phyloP scores from a whole-genome alignment of 2,113 vertebrate genomes.

The Colaptes auratus region DNA sequence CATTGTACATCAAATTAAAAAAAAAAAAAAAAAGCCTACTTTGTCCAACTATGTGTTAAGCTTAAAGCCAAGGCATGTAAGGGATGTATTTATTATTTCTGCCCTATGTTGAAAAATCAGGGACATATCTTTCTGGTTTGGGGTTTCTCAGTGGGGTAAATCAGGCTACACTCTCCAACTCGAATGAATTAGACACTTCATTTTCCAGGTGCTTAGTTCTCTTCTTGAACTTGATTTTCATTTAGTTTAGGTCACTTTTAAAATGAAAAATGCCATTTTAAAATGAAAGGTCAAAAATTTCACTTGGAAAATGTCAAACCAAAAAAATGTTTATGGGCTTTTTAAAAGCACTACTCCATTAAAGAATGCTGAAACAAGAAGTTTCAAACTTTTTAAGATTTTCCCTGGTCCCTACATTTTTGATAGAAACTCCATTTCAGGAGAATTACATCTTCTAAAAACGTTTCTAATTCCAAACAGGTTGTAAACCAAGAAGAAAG shows the following conservation, averaged over 20 bases:
- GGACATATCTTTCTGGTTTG: background rate
- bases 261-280: background rate
- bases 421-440: background rate
- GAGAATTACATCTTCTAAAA: background rate
- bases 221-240: background rate
- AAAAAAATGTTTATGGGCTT: background rate
- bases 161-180: background rate
- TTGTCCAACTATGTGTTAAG: background rate
- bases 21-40: background rate
- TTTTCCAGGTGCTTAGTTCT: background rate
- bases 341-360: background rate
- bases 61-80: background rate
- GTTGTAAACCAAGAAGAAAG: slow-evolving; percentile 1
- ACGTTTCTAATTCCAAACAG: background rate
- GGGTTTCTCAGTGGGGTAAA: background rate
- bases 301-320: background rate
- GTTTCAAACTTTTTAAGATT: background rate
- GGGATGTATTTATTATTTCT: background rate
- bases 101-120: background rate
- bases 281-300: background rate
- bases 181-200: background rate
- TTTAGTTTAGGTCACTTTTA: background rate
- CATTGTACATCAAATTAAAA: background rate
- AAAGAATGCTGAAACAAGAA: background rate
- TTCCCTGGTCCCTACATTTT: background rate